Conservation (phyloP, 2,797 vertebrate genomes). For the Sebastiscus albofasciatus region DNA sequence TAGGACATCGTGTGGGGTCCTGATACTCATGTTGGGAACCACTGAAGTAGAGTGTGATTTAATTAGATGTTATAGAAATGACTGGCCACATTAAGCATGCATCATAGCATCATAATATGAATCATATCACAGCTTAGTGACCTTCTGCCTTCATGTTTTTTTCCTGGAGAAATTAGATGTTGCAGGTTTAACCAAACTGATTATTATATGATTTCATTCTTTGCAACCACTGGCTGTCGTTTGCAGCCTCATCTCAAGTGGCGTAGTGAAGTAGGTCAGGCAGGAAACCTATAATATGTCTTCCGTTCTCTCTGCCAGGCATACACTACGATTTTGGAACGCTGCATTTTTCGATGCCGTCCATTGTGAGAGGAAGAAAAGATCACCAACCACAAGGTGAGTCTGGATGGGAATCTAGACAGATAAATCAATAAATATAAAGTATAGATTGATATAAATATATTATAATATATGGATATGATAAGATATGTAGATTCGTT, state of each 20-base stretch:
- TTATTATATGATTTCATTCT: neutral
- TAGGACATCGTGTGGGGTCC: neutral
- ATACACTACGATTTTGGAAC: slow-evolving; percentile 95
- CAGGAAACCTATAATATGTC: neutral
- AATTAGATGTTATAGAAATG: neutral
- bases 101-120: neutral
- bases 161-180: neutral
- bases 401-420: neutral
- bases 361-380: slow-evolving; percentile 95
- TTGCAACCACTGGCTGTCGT: neutral
- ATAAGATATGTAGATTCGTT: neutral
- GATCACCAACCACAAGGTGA: slow-evolving; percentile 97
- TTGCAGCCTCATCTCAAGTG: neutral
- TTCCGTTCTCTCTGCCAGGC: slow-evolving; percentile 80
- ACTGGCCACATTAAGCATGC: neutral
- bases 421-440: neutral
- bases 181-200: neutral
- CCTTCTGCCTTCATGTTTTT: neutral
- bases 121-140: neutral
- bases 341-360: slow-evolving; percentile 97
- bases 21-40: neutral
- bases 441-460: neutral
- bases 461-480: neutral
- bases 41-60: neutral
- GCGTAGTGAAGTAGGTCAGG: neutral